Evolutionary conservation across 2,113 vertebrate species (phyloP).

Genomic region (human (Homo sapiens)): GRCh38 chr14:72449001-72449500

Average conservation of each 20-base stretch:
- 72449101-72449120: not conserved
- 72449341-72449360: not conserved
- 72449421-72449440: not conserved
- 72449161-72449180: not conserved
- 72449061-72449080: not conserved
- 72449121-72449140: not conserved
- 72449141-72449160: not conserved
- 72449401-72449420: not conserved
- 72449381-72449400: not conserved
- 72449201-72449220: not conserved
- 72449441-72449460: not conserved
- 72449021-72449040: not conserved
- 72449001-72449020: not conserved
- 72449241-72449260: not conserved
- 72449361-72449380: not conserved
- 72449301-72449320: not conserved
- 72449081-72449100: not conserved
- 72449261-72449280: not conserved
- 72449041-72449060: accelerated
- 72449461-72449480: not conserved
- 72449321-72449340: not conserved
- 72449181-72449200: not conserved
- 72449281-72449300: not conserved
- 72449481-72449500: not conserved
- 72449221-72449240: not conserved